phyloP scores from a whole-genome alignment of 2,113 vertebrate genomes.

The Semnopithecus entellus region DNA sequence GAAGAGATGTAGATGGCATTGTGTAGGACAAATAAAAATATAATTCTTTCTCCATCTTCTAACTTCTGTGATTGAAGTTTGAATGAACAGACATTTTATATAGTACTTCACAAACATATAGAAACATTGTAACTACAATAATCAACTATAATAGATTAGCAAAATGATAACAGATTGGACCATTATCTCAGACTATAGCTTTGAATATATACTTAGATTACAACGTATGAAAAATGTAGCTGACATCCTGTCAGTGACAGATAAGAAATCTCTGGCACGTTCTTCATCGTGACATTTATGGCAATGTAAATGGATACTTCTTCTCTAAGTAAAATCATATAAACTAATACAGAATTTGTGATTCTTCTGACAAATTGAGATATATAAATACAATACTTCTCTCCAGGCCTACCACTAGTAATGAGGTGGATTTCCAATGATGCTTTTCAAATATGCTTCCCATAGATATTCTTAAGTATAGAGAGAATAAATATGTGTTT shows the following conservation, averaged over 20 bases:
- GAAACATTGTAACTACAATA: background rate
- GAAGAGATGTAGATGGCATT: background rate
- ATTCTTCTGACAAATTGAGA: constrained; percentile 34
- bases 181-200: constrained; percentile 34
- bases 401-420: background rate
- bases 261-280: constrained; percentile 30
- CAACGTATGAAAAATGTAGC: constrained; percentile 48
- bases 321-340: constrained; percentile 29
- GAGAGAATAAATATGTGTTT: background rate
- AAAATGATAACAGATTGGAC: constrained; percentile 37
- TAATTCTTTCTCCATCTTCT: background rate
- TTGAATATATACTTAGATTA: constrained; percentile 49
- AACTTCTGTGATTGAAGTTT: background rate
- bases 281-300: constrained; percentile 18
- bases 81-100: background rate
- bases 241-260: constrained; percentile 42
- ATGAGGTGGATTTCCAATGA: background rate
- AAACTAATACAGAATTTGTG: background rate
- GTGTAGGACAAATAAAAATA: background rate
- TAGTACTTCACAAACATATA: background rate
- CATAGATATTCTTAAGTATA: constrained; percentile 20
- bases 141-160: constrained; percentile 32
- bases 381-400: background rate
- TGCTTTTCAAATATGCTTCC: constrained; percentile 31
- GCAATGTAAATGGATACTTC: background rate